Evolutionary conservation across 2,797 vertebrate species (phyloP), one percentile per base, ranked within the genome.

Genomic region (Sebastes alutus): DNA sequence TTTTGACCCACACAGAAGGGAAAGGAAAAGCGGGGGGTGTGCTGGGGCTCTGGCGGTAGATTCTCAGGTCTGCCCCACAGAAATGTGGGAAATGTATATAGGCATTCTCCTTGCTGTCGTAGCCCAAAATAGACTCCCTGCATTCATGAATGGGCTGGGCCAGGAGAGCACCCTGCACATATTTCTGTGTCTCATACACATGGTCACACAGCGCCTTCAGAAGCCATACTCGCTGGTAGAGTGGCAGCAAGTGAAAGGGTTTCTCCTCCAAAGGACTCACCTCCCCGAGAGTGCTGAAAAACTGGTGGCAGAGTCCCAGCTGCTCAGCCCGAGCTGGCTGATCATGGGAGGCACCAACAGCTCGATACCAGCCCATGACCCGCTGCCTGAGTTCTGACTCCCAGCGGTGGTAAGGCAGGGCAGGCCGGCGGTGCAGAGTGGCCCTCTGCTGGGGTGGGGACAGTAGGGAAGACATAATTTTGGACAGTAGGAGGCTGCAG

Each of bases 21-120:
- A 96, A 81, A 35, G 97, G 97, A 87, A 97, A 97, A 63, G 96
- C 91, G 35, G 97, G 96, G 49, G 97, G 96, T 62, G 86, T 89
- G 87, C 97, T 97, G 62, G 97, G 97, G 81, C 96, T 98, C 91
- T 99, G 99, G 89, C 97, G 96, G 88, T 99, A 99, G 93, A 99
- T 98, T 62, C 98, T 95, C 84, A 99, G 93, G 91, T 99, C 99
- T 32, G 98, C 98, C 46, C 99, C 99, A 85, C 99, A 99, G 86
- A 99, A 99, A 91, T 99, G 99, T 33, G 99, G 99, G 77, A 99
- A 99, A 93, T 99, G 99, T 90, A 99, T 97, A 72, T 99, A 99
- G 0, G 97, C 97, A 78, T 98, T 98, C 78, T 99, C 98, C 84
- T 96, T 94, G 81, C 96, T 95, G 89, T 99, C 99, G n/a, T 99